Conservation (phyloP, 2,113 vertebrate species). For the Odobenus rosmarus region DNA sequence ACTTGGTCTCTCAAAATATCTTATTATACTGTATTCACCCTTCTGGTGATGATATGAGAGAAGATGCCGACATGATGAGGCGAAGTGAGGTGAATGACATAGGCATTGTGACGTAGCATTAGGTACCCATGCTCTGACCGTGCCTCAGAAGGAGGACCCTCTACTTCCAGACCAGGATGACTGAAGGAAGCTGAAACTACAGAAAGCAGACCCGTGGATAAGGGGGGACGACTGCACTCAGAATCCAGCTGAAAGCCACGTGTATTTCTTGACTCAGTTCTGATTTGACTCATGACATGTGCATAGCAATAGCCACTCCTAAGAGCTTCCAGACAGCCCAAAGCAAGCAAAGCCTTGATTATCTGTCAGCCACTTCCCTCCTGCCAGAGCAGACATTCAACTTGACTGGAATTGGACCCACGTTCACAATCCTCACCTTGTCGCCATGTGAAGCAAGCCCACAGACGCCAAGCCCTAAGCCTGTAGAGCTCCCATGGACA, state of each 20-base stretch:
- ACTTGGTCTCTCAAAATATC: background rate
- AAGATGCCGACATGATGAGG: background rate
- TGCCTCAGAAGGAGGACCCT: background rate
- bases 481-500: background rate
- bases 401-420: background rate
- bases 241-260: background rate
- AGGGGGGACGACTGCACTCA: background rate
- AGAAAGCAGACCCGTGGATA: background rate
- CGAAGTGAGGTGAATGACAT: background rate
- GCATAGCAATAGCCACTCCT: background rate
- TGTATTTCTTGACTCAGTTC: background rate
- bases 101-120: background rate
- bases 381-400: background rate
- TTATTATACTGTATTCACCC: background rate
- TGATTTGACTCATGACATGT: background rate
- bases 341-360: background rate
- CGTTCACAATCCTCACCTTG: rapidly evolving
- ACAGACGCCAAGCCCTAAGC: background rate
- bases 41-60: background rate
- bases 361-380: background rate
- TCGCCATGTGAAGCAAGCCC: background rate
- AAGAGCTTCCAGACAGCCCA: background rate
- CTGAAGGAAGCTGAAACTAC: background rate
- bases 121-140: background rate
- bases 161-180: background rate